phyloP scores from a whole-genome alignment of 2,888 invertebrate species.

The Drosophila meridionalis region DNA sequence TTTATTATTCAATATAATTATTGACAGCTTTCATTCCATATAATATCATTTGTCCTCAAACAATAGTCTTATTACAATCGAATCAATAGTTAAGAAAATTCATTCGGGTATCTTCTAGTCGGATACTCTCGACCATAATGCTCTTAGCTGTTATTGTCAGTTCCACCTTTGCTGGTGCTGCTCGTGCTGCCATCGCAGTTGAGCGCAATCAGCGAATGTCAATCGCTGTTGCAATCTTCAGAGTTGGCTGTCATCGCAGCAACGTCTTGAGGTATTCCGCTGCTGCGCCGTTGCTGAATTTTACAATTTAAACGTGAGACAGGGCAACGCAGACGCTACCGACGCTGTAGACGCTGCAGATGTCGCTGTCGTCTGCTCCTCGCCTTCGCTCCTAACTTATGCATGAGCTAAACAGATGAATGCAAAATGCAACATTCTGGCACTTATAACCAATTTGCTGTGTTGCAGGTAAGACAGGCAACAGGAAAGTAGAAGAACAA shows the following conservation, averaged over 20 bases:
- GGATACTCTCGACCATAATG: neutral
- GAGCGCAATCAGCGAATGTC: conserved; percentile 75
- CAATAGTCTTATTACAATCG: neutral
- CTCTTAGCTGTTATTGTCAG: conserved; percentile 12
- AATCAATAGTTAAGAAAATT: neutral
- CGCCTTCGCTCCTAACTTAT: conserved; percentile 49
- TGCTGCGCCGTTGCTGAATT: conserved; percentile 41
- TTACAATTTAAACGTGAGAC: conserved; percentile 45
- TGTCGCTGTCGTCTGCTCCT: conserved; percentile 24
- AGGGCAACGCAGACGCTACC: conserved; percentile 8
- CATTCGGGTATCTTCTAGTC: neutral
- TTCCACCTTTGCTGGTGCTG: conserved; percentile 7
- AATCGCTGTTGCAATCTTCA: conserved; percentile 75
- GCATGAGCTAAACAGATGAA: conserved; percentile 55
- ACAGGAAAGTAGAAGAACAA: conserved; percentile 17
- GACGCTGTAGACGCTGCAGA: conserved; percentile 22
- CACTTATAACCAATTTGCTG: conserved; percentile 63
- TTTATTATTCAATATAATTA: too few relatives aligned
- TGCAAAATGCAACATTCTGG: conserved; percentile 64
- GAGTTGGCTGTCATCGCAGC: conserved; percentile 36
- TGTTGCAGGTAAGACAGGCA: conserved; percentile 21
- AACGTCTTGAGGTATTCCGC: conserved; percentile 41
- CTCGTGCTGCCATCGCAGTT: conserved; percentile 35
- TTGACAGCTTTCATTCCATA: too few relatives aligned
- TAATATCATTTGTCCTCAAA: too few relatives aligned